Evolutionary conservation across 2,888 invertebrate genomes (phyloP).

Genomic region (Uloborus plumipes): DNA sequence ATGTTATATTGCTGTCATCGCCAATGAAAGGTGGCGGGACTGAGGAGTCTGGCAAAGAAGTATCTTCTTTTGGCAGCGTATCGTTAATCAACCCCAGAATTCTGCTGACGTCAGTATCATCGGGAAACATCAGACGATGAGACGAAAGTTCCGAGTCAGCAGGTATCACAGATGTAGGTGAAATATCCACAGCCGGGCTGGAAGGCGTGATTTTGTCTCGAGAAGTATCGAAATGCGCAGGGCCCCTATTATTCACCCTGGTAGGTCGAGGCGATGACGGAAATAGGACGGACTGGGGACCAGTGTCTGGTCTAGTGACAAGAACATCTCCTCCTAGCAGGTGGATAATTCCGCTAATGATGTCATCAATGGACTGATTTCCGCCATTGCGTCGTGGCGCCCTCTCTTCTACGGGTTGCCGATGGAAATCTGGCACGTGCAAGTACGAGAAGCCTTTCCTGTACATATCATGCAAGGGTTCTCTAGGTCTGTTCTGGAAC

Average conservation of each 20-base stretch:
- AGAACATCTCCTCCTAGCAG: slow-evolving; percentile 89
- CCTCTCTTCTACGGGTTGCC: slow-evolving; percentile 54
- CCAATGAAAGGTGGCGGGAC: slow-evolving; percentile 18
- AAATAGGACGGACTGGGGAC: slow-evolving; percentile 26
- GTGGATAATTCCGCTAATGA: slow-evolving; percentile 87
- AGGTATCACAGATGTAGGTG: slow-evolving; percentile 40
- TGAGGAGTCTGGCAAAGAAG: slow-evolving; percentile 12
- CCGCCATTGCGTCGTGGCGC: slow-evolving; percentile 11
- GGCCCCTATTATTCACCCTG: slow-evolving; percentile 89
- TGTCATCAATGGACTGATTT: slow-evolving; percentile 80
- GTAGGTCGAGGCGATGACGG: slow-evolving; percentile 66
- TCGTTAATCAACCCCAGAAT: slow-evolving; percentile 62
- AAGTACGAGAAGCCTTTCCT: slow-evolving; percentile 57
- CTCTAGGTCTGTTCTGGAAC: slow-evolving; percentile 47
- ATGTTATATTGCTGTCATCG: slow-evolving; percentile 20
- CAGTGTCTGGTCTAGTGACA: slow-evolving; percentile 74
- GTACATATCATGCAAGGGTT: slow-evolving; percentile 50
- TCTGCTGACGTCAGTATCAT: slow-evolving; percentile 49
- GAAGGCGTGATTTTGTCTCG: background rate
- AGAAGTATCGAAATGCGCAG: slow-evolving; percentile 78
- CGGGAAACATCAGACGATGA: slow-evolving; percentile 40
- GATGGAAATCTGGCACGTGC: slow-evolving; percentile 60
- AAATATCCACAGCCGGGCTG: slow-evolving; percentile 2
- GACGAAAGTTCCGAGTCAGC: slow-evolving; percentile 21
- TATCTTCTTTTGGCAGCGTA: background rate